These are phyloP conservation scores for Heterotilapia buettikoferi DNA, from an alignment of 2,113 vertebrate genomes.

Conservation along the genomic window DNA sequence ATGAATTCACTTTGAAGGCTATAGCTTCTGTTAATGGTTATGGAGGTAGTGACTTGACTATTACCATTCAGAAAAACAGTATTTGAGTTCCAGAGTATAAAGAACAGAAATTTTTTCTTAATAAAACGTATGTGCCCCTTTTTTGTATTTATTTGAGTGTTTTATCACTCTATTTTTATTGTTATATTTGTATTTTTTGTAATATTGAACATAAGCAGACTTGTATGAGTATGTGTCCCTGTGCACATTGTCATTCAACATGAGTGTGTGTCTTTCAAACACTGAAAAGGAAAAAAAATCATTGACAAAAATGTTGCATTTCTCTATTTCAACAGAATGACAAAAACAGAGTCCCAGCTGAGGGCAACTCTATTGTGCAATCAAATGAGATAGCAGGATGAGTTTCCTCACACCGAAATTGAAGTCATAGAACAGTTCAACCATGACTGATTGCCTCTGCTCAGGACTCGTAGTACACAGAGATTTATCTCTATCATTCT, in stretches of 20 bases:
- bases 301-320: neutral
- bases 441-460: conserved; percentile 47
- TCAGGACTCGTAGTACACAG: neutral
- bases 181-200: neutral
- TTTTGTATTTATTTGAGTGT: neutral
- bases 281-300: neutral
- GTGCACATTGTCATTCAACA: neutral
- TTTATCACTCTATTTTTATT: neutral
- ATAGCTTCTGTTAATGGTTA: neutral
- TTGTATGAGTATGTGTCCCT: neutral
- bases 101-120: neutral
- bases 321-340: neutral
- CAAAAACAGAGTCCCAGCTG: neutral
- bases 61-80: too few species aligned
- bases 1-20: neutral
- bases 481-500: conserved; percentile 24
- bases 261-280: neutral
- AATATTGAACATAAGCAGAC: neutral
- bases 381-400: conserved; percentile 27
- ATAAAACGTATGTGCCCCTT: neutral
- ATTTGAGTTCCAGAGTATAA: neutral
- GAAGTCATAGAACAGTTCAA: conserved; percentile 43
- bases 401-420: conserved; percentile 23
- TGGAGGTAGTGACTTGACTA: neutral
- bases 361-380: conserved; percentile 19